A percentile compares a stretch with the other conserved stretches of the same genome.
Evolutionary conservation across 2,113 vertebrate species (phyloP).

Genomic region (Psephotus haematonotus): DNA sequence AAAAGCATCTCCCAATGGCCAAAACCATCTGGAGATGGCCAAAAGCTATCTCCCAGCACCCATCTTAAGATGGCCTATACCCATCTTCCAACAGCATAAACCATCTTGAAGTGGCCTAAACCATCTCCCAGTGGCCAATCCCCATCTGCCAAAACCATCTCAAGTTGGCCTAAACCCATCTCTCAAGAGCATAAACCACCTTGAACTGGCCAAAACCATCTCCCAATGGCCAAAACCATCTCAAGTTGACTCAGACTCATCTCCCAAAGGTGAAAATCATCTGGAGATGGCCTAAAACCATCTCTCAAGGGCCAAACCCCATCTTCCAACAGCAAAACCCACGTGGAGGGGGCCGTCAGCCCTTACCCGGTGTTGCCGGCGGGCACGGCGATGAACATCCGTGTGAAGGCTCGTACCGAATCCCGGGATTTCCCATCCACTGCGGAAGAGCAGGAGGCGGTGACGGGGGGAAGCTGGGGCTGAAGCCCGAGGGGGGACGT

Average conservation of each 20-base stretch:
- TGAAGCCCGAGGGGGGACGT: accelerated
- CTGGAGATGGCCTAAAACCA: not conserved
- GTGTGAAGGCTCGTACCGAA: slow-evolving; percentile 84
- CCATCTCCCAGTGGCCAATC: not conserved
- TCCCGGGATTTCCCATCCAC: slow-evolving; percentile 85
- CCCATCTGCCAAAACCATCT: not conserved
- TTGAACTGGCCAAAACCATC: too few relatives aligned
- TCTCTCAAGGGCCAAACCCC: not conserved
- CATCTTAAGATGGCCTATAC: too few relatives aligned
- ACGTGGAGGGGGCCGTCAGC: too few relatives aligned
- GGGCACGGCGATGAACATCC: slow-evolving; percentile 88
- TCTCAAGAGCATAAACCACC: not conserved
- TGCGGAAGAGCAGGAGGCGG: not conserved
- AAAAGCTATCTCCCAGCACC: too few relatives aligned
- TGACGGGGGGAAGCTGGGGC: too few relatives aligned
- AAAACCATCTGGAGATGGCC: not conserved
- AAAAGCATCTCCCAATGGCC: too few relatives aligned
- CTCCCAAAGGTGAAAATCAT: too few relatives aligned
- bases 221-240: too few relatives aligned
- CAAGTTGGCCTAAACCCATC: not conserved
- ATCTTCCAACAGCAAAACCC: not conserved
- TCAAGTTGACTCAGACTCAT: too few relatives aligned
- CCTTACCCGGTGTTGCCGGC: slow-evolving; percentile 83
- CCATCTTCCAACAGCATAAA: too few relatives aligned
- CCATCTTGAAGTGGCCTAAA: too few relatives aligned